Conservation (phyloP, 1,140 invertebrate species). For the Andrena cerasifolii region DNA sequence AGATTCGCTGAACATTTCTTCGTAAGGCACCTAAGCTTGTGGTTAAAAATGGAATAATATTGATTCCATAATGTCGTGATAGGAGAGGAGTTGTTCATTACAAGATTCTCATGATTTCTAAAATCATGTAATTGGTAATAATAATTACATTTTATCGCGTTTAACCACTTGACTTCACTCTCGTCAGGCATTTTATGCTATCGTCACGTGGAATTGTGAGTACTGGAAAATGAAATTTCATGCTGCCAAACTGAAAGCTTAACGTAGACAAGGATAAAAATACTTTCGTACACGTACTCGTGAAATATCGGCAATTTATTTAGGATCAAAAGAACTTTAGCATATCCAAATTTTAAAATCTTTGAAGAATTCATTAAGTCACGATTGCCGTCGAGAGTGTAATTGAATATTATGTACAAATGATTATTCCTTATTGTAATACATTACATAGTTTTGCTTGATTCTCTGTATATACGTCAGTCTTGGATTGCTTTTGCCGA, state of each 20-base stretch:
- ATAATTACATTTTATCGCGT: slow-evolving; percentile 52
- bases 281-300: slow-evolving; percentile 59
- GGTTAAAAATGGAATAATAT: slow-evolving; percentile 32
- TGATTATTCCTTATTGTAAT: slow-evolving; percentile 79
- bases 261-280: slow-evolving; percentile 59
- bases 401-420: slow-evolving; percentile 82
- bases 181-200: slow-evolving; percentile 54
- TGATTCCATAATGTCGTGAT: slow-evolving; percentile 14
- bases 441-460: slow-evolving; percentile 80
- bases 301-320: slow-evolving; percentile 75
- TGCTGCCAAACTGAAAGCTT: slow-evolving; percentile 48
- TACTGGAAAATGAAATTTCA: slow-evolving; percentile 35
- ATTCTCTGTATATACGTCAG: slow-evolving; percentile 79
- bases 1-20: slow-evolving; percentile 29
- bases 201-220: slow-evolving; percentile 22
- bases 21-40: slow-evolving; percentile 42
- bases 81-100: slow-evolving; percentile 38
- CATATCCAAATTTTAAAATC: slow-evolving; percentile 71
- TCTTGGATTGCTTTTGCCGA: slow-evolving; percentile 81
- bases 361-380: slow-evolving; percentile 80
- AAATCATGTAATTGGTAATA: slow-evolving; percentile 53
- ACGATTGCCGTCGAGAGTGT: slow-evolving; percentile 80
- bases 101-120: slow-evolving; percentile 43
- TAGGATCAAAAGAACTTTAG: slow-evolving; percentile 72
- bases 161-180: slow-evolving; percentile 60